Base-by-base conservation (phyloP, 2,113 vertebrate genomes). In the Sinocyclocheilus anophthalmus region DNA sequence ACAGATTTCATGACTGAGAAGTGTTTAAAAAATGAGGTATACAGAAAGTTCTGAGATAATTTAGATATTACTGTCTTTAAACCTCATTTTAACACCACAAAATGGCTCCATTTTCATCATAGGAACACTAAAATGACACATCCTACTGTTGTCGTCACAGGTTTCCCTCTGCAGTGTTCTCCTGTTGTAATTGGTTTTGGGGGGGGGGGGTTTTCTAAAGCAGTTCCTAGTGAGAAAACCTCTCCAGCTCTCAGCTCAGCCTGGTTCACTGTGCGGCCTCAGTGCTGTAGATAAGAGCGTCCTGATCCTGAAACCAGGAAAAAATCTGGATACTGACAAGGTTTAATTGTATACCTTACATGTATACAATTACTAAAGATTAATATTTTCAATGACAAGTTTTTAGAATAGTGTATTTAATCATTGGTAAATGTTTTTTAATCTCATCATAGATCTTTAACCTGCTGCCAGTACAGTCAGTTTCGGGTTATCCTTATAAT, bases 21-120 rank as follows among this genome's bases (percentile, higher is more conserved):
- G 53, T 97, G 97, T 88, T 97, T 97, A 87, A 91, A 75, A 81
- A 95, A 97, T 87, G 93, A 96, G 96, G 97, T 98, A 45, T 2
- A 30, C 24, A 55, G 20, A 20, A 18, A 2, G 0, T 55, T 55
- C 16, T 55, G 18, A 22, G 7, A 59, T 59, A 10, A 22, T 22
- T 30, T 7, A 33, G 26, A 26, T 26, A 24, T 26, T 6, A 12
- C 24, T 33, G 12, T 12, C 26, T 69, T 69, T 20, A 33, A 33
- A 33, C 30, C 30, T 33, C 2, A 33, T 33, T 16, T 22, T 2
- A 20, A 20, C 55, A 57, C 14, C 6, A 5, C 14, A 16, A 53
- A 4, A 53, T 45, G 20, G 4, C 30, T 37, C 12, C 4, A 24
- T 48, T 50, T 45, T n/a, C 13, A 55, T 55, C 50, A 55, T 18